These are phyloP conservation scores for Drosophila obscura DNA, from an alignment of 1,140 invertebrate genomes.

Conservation along the genomic window DNA sequence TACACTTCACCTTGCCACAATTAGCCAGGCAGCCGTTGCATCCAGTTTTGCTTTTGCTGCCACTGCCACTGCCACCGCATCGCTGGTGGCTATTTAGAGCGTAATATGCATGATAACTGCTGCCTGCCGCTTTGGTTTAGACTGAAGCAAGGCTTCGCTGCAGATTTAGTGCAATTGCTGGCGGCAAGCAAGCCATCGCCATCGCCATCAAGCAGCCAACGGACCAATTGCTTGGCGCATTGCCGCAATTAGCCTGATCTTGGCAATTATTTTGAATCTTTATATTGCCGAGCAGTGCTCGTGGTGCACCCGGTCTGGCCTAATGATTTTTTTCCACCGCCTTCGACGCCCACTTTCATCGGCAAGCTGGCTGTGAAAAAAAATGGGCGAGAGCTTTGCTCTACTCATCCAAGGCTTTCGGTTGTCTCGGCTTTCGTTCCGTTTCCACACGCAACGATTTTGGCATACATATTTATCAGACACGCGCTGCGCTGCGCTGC, in stretches of 20 bases:
- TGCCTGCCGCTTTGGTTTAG: constrained; percentile 16
- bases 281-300: constrained; percentile 15
- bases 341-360: constrained; percentile 76
- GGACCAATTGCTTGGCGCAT: constrained; percentile 65
- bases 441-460: constrained; percentile 64
- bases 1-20: constrained; percentile 81
- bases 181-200: constrained; percentile 5
- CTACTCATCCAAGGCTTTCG: constrained; percentile 25
- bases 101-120: constrained; percentile 80
- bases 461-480: constrained; percentile 48
- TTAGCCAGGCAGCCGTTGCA: constrained; percentile 79
- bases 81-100: constrained; percentile 76
- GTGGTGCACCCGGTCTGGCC: constrained; percentile 4
- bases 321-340: constrained; percentile 48
- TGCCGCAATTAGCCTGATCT: constrained; percentile 77
- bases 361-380: constrained; percentile 26
- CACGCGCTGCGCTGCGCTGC: constrained; percentile 13
- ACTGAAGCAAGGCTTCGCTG: constrained; percentile 74
- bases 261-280: constrained; percentile 66
- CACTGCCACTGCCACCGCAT: constrained; percentile 7
- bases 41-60: constrained; percentile 60
- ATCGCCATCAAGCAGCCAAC: constrained; percentile 5
- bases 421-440: constrained; percentile 30
- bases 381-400: constrained; percentile 19
- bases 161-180: constrained; percentile 78